Percentiles rank a stretch among this genome's conserved stretches.
Evolutionary conservation across 2,888 invertebrate genomes (phyloP).

Genomic region (Heliconius erato): DNA sequence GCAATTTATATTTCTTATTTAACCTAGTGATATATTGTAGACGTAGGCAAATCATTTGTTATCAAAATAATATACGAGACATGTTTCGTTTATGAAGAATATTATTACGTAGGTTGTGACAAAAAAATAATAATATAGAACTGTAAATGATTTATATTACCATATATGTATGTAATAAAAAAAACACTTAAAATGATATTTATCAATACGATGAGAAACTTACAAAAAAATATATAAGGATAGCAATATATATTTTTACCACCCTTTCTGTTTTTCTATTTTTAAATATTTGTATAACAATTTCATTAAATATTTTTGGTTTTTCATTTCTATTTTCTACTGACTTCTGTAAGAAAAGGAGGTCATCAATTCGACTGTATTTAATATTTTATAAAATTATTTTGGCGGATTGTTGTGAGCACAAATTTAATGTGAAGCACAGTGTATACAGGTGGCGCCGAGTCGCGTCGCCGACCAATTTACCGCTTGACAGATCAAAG

Average conservation of each 20-base stretch:
- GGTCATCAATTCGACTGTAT: too few species aligned
- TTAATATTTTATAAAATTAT: background rate
- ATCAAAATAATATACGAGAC: conserved; percentile 37
- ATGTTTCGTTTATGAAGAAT: conserved; percentile 22
- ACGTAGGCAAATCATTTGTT: conserved; percentile 40
- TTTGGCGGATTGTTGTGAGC: conserved; percentile 25
- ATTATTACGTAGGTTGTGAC: background rate
- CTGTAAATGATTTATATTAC: background rate
- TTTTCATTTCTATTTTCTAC: background rate
- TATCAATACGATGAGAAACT: too few species aligned
- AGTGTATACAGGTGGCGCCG: conserved; percentile 66
- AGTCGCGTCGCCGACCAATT: conserved; percentile 71
- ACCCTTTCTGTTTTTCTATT: too few species aligned
- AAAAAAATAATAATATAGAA: background rate
- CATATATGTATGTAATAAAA: too few species aligned
- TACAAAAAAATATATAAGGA: too few species aligned
- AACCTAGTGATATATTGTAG: conserved; percentile 43
- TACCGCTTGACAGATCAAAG: conserved; percentile 79
- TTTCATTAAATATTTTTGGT: background rate
- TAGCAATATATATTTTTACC: too few species aligned
- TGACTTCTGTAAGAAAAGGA: too few species aligned
- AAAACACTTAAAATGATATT: too few species aligned
- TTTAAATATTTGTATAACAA: background rate
- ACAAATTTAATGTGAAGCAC: conserved; percentile 50
- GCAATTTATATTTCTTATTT: conserved; percentile 49